phyloP scores from a whole-genome alignment of 2,888 invertebrate genomes.

The Elmis aenea region DNA sequence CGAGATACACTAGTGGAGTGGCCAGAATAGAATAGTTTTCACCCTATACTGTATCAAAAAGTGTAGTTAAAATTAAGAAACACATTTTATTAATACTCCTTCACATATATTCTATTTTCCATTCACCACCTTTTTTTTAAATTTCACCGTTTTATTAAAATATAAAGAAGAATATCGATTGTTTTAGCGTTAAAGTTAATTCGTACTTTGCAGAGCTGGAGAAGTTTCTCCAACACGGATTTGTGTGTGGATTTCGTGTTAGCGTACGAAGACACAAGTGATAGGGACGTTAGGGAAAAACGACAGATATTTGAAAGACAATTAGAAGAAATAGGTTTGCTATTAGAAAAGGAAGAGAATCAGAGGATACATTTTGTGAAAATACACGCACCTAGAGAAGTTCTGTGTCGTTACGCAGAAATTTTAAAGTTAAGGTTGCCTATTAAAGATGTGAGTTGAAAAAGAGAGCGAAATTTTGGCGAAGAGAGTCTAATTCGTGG shows the following conservation, averaged over 20 bases:
- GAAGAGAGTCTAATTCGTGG: not conserved
- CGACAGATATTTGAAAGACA: slow-evolving; percentile 58
- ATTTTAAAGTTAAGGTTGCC: slow-evolving; percentile 73
- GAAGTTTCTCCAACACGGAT: slow-evolving; percentile 51
- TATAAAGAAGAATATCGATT: no score
- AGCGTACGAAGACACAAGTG: slow-evolving; percentile 49
- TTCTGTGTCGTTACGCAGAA: slow-evolving; percentile 68
- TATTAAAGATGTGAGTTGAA: slow-evolving; percentile 63
- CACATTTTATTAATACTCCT: no score
- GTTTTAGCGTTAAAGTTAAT: no score
- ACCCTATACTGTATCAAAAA: no score
- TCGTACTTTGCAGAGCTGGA: slow-evolving; percentile 46
- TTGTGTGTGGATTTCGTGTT: slow-evolving; percentile 58
- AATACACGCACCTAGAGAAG: slow-evolving; percentile 67
- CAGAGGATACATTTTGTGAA: slow-evolving; percentile 65
- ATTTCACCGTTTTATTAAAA: no score
- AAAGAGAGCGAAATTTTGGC: not conserved
- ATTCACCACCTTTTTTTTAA: not conserved
- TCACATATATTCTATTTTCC: not conserved
- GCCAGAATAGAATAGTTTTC: no score
- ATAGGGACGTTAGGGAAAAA: slow-evolving; percentile 41
- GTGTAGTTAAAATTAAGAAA: no score
- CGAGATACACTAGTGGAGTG: no score
- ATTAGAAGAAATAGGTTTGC: slow-evolving; percentile 56
- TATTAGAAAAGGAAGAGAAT: slow-evolving; percentile 57